These are phyloP conservation scores for Oophaga pumilio DNA, from an alignment of 2,113 vertebrate genomes.

Conservation along the genomic window DNA sequence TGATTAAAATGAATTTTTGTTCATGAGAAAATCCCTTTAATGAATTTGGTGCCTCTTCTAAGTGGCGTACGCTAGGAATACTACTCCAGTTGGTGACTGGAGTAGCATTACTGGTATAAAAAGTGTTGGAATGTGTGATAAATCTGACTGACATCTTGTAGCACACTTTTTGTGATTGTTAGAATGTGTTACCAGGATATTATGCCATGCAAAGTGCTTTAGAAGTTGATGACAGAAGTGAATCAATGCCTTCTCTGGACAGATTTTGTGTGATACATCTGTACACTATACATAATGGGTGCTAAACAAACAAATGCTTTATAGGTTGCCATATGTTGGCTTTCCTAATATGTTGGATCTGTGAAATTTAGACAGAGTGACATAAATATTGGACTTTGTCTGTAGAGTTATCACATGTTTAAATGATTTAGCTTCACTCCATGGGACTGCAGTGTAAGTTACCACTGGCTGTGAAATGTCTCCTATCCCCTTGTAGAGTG, in stretches of 20 bases:
- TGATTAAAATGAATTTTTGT: no score
- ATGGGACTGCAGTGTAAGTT: constrained; percentile 36
- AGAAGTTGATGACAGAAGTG: background rate
- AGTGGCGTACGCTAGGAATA: no score
- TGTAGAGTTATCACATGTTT: constrained; percentile 21
- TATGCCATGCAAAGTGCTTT: background rate
- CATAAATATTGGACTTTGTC: background rate
- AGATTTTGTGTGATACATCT: background rate
- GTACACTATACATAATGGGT: background rate
- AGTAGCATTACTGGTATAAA: no score
- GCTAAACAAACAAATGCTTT: background rate
- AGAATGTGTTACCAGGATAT: no score
- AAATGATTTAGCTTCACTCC: constrained; percentile 10
- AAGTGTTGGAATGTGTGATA: no score
- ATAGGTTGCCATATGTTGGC: background rate
- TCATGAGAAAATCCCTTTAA: no score
- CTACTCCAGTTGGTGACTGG: no score
- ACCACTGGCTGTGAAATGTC: constrained; percentile 46
- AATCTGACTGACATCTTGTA: no score
- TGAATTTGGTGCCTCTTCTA: no score
- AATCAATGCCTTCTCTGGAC: background rate
- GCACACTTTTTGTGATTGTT: background rate
- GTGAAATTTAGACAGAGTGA: background rate
- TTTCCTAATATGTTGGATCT: constrained; percentile 9
- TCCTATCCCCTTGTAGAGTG: constrained; percentile 9